phyloP scores from a whole-genome alignment of 2,888 invertebrate species.

The Agrochola lychnidis region DNA sequence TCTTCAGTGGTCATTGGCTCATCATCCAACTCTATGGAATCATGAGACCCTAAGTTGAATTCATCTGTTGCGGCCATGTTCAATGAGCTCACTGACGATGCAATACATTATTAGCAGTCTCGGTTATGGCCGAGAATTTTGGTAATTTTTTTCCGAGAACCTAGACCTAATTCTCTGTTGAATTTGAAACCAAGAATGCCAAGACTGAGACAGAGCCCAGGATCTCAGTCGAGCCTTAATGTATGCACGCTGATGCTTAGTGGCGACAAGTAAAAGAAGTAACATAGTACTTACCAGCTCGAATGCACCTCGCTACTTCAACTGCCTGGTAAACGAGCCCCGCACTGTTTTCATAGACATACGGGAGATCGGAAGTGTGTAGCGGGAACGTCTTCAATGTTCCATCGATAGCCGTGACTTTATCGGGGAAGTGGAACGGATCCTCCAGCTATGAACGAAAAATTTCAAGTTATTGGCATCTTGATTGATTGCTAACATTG shows the following conservation, averaged over 20 bases:
- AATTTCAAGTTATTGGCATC: not conserved
- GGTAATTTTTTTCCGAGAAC: too few species aligned
- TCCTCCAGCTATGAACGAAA: conserved; percentile 71
- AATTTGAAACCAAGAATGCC: too few species aligned
- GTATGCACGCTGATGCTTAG: not conserved
- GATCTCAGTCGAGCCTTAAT: too few species aligned
- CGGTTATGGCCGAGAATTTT: too few species aligned
- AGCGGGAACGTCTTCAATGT: conserved; percentile 90
- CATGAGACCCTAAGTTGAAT: too few species aligned
- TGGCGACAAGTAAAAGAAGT: not conserved
- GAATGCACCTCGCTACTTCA: conserved; percentile 93
- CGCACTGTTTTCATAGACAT: conserved; percentile 92
- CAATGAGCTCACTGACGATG: too few species aligned
- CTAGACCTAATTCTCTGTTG: too few species aligned
- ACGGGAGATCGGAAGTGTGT: conserved; percentile 89
- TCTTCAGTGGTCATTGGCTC: too few species aligned
- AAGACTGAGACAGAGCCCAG: too few species aligned
- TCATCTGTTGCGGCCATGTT: too few species aligned
- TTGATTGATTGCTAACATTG: not conserved
- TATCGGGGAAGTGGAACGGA: conserved; percentile 93
- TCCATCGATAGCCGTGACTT: conserved; percentile 90
- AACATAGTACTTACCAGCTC: conserved; percentile 77
- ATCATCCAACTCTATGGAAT: too few species aligned
- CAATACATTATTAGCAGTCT: too few species aligned
- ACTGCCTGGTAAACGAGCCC: conserved; percentile 94